Conservation (phyloP, 1,140 invertebrate genomes). For the Heliothis virescens region DNA sequence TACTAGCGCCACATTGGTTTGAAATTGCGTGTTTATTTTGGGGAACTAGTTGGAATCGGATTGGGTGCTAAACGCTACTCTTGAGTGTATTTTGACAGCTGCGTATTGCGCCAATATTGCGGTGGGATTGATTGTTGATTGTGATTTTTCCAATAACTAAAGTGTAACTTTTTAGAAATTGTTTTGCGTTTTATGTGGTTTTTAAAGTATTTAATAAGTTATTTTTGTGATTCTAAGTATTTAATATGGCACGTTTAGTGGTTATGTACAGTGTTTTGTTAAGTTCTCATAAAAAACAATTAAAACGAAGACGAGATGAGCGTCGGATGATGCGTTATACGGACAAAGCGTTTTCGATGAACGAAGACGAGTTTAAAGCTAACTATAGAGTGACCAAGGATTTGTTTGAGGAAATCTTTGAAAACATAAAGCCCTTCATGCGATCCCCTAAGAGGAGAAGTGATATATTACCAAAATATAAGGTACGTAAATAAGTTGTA, state of each 20-base stretch:
- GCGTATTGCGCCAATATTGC: no score
- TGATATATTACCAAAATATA: no score
- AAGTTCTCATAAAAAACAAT: not conserved
- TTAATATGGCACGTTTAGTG: not conserved
- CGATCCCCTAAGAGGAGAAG: no score
- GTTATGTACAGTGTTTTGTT: not conserved
- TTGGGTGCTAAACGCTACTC: no score
- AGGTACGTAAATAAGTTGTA: no score
- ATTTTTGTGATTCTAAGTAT: not conserved
- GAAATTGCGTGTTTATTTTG: not conserved
- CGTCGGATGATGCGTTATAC: conserved; percentile 1
- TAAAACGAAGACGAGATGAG: not conserved
- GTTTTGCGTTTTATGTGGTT: not conserved
- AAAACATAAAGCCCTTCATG: no score
- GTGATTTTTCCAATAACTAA: no score
- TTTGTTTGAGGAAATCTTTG: not conserved
- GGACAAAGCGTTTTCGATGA: conserved; percentile 4
- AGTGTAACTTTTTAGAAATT: no score
- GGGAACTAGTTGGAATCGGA: no score
- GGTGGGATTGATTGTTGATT: no score
- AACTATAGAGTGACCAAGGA: not conserved
- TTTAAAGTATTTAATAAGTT: not conserved
- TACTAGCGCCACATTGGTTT: no score
- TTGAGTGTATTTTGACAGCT: no score
- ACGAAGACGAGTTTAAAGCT: not conserved